These are phyloP conservation scores for Cyclophora punctaria DNA, from an alignment of 2,888 invertebrate genomes.

Conservation along the genomic window DNA sequence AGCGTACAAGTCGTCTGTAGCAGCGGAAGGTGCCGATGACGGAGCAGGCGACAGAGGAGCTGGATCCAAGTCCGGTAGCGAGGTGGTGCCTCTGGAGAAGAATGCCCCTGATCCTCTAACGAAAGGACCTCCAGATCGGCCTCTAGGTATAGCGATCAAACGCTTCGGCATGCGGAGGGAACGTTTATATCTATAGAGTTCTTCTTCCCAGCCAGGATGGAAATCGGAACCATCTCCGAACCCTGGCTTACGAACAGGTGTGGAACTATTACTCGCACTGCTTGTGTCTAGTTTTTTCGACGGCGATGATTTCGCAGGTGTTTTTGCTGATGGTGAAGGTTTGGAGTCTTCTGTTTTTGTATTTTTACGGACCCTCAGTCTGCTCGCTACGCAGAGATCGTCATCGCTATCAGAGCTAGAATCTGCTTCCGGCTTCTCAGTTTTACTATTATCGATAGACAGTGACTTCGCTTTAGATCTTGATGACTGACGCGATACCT, in stretches of 20 bases:
- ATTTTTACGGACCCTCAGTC: slow-evolving; percentile 65
- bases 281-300: slow-evolving; percentile 50
- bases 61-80: slow-evolving; percentile 85
- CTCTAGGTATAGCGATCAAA: slow-evolving; percentile 85
- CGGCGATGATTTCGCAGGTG: slow-evolving; percentile 48
- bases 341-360: slow-evolving; percentile 63
- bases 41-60: slow-evolving; percentile 82
- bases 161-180: slow-evolving; percentile 87
- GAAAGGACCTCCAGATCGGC: slow-evolving; percentile 74
- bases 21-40: slow-evolving; percentile 75
- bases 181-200: slow-evolving; percentile 86
- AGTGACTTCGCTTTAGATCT: slow-evolving; percentile 46
- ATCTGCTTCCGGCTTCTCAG: slow-evolving; percentile 42
- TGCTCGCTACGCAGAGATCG: slow-evolving; percentile 53
- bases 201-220: slow-evolving; percentile 88
- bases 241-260: slow-evolving; percentile 69
- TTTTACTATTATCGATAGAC: slow-evolving; percentile 48
- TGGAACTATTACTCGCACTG: slow-evolving; percentile 48
- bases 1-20: slow-evolving; percentile 73
- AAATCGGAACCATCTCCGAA: slow-evolving; percentile 83
- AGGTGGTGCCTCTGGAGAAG: slow-evolving; percentile 81
- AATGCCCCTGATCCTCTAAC: slow-evolving; percentile 44
- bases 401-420: slow-evolving; percentile 62
- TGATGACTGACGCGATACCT: slow-evolving; percentile 37
- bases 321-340: slow-evolving; percentile 32